Evolutionary conservation across 92 coral and sea anemone species (phyloP).

Genomic region (Epizoanthus rinbou): DNA sequence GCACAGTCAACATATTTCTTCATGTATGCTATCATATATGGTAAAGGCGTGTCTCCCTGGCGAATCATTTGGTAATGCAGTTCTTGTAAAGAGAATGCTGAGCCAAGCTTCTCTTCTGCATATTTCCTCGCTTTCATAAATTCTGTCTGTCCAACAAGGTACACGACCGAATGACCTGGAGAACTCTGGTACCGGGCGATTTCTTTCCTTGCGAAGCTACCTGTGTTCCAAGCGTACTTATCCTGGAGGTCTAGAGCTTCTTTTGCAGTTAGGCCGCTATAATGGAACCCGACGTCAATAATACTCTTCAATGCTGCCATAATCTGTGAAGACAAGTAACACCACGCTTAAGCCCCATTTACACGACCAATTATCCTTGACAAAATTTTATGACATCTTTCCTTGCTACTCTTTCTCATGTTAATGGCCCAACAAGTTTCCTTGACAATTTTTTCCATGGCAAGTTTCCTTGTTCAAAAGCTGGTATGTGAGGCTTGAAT

Average conservation of each 20-base stretch:
- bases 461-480: no score
- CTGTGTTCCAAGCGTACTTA: constrained; percentile 77
- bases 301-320: constrained; percentile 80
- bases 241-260: constrained; percentile 69
- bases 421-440: no score
- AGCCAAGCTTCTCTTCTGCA: constrained; percentile 53
- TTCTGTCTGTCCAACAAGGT: constrained; percentile 61
- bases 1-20: constrained; percentile 33
- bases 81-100: constrained; percentile 58
- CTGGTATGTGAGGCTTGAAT: no score
- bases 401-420: no score
- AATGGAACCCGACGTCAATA: constrained; percentile 85
- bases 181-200: constrained; percentile 63
- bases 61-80: constrained; percentile 66
- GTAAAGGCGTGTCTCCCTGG: constrained; percentile 60
- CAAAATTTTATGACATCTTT: no score
- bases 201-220: constrained; percentile 67
- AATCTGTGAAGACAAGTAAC: constrained; percentile 55
- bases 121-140: constrained; percentile 56
- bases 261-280: constrained; percentile 62
- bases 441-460: no score
- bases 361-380: no score
- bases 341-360: no score
- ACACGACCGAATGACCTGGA: constrained; percentile 61
- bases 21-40: constrained; percentile 42